Evolutionary conservation across 2,888 invertebrate species (phyloP).

Genomic region (Chaetoderma sp.): DNA sequence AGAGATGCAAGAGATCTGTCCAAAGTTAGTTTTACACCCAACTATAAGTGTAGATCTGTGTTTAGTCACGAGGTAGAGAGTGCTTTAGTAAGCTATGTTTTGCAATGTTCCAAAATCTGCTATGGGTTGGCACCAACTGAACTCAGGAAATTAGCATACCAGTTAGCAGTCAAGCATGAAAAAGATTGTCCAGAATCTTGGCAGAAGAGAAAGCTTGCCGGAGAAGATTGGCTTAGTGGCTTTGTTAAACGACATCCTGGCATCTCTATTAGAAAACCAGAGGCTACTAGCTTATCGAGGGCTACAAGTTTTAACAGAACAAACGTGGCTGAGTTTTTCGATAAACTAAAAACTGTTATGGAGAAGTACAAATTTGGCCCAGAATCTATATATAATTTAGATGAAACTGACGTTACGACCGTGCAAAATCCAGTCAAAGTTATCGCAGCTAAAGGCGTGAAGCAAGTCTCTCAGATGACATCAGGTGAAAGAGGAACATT

Average conservation of each 20-base stretch:
- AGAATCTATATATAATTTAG: slow-evolving; percentile 3
- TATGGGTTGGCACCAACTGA: no score
- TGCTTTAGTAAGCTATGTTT: no score
- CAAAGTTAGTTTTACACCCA: no score
- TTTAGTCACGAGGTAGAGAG: no score
- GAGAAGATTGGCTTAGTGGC: slow-evolving; percentile 34
- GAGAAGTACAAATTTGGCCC: not conserved
- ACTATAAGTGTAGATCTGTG: no score
- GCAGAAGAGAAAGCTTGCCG: no score
- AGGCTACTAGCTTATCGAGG: slow-evolving; percentile 35
- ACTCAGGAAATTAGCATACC: no score
- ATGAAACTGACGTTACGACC: slow-evolving; percentile 15
- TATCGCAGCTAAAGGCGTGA: slow-evolving; percentile 5
- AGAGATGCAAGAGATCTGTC: no score
- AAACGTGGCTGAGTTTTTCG: slow-evolving; percentile 25
- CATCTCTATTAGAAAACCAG: slow-evolving; percentile 32
- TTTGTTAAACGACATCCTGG: slow-evolving; percentile 24
- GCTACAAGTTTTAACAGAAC: slow-evolving; percentile 33
- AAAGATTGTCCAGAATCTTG: no score
- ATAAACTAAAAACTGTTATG: slow-evolving; percentile 20
- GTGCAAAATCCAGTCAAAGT: slow-evolving; percentile 25
- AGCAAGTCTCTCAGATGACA: slow-evolving; percentile 11
- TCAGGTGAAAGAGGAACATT: slow-evolving; percentile 19
- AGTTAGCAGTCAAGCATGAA: no score
- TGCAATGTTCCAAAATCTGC: no score